phyloP scores from a whole-genome alignment of 2,797 vertebrate species.

The Danio choprae region DNA sequence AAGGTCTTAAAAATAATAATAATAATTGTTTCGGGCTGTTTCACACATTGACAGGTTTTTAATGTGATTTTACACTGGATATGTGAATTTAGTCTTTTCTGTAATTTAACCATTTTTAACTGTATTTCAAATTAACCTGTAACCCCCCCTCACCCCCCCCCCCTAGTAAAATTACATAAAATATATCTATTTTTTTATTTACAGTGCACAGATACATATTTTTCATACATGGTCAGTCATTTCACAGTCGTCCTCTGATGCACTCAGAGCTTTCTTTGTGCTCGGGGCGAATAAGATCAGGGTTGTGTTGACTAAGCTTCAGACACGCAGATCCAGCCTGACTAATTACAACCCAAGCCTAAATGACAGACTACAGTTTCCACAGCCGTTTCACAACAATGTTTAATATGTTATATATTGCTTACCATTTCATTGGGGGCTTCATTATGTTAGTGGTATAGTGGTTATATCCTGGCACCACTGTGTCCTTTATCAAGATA shows the following conservation, averaged over 20 bases:
- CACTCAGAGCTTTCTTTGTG: not conserved
- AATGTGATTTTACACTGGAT: too few species aligned
- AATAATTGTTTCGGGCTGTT: too few species aligned
- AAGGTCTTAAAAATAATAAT: too few species aligned
- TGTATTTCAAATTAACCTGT: too few species aligned
- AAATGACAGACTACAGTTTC: conserved; percentile 62
- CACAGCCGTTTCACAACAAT: conserved; percentile 60
- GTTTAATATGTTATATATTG: not conserved
- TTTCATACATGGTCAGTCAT: not conserved
- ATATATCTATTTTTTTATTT: too few species aligned
- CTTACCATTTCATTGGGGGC: not conserved
- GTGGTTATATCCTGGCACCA: not conserved
- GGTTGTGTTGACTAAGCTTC: conserved; percentile 15
- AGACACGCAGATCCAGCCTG: conserved; percentile 15
- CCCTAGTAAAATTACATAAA: too few species aligned
- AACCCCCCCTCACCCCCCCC: too few species aligned
- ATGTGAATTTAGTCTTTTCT: too few species aligned
- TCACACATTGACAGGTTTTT: too few species aligned
- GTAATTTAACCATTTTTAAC: too few species aligned
- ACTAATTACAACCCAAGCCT: conserved; percentile 39
- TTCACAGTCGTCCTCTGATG: not conserved
- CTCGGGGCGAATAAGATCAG: not conserved
- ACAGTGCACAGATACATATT: not conserved
- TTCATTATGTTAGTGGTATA: not conserved
- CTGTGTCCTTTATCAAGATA: too few species aligned